phyloP scores from a whole-genome alignment of 1,140 invertebrate genomes.

The Macrotrachela quadricornifera region DNA sequence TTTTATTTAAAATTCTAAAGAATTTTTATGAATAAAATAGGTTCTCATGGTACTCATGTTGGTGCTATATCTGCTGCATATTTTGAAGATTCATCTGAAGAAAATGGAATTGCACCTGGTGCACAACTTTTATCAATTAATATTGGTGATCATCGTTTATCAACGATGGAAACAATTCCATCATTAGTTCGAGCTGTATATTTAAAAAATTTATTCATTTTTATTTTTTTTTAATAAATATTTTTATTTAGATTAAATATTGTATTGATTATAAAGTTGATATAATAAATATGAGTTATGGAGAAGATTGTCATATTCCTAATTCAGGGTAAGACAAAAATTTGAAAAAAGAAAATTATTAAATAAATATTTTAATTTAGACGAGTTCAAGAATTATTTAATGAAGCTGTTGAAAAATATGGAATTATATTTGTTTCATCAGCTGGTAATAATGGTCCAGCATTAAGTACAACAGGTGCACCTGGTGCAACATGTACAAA shows the following conservation, averaged over 20 bases:
- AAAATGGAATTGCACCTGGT: constrained; percentile 82
- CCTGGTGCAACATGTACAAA: constrained; percentile 67
- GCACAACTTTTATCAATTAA: constrained; percentile 78
- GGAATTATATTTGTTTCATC: constrained; percentile 72
- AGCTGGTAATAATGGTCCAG: constrained; percentile 81
- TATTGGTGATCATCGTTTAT: constrained; percentile 63
- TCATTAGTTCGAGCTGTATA: constrained; percentile 67
- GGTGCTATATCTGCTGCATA: constrained; percentile 75
- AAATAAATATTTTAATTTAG: constrained; percentile 14
- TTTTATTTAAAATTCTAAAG: neutral
- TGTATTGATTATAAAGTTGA: constrained; percentile 39
- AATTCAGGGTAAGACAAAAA: constrained; percentile 47
- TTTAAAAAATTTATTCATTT: constrained; percentile 42
- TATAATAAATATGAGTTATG: constrained; percentile 93
- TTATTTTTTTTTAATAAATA: constrained; percentile 22
- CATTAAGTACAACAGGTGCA: constrained; percentile 67
- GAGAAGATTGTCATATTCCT: constrained; percentile 70
- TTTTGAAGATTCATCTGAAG: constrained; percentile 66
- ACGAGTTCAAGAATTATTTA: constrained; percentile 21
- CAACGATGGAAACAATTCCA: constrained; percentile 86
- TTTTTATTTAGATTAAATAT: constrained; percentile 30
- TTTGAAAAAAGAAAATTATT: neutral
- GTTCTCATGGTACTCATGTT: constrained; percentile 84
- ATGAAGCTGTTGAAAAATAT: constrained; percentile 69
- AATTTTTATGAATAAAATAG: constrained; percentile 36